phyloP scores from a whole-genome alignment of 2,113 vertebrate genomes.

The Haemorhous mexicanus region DNA sequence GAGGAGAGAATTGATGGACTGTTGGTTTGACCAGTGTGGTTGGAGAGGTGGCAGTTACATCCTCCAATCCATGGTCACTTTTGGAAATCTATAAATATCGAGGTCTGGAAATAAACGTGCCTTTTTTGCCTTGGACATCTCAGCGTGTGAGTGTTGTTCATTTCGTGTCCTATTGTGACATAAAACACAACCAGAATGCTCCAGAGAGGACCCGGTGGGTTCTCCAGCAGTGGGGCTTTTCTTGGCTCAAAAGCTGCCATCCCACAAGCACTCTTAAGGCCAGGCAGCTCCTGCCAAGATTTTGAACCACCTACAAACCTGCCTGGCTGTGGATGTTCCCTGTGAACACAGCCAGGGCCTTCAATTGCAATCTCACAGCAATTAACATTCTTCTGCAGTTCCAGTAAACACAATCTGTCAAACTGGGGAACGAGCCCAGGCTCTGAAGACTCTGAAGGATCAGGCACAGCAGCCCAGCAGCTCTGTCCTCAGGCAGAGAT shows the following conservation, averaged over 20 bases:
- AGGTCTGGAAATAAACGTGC: too few relatives aligned
- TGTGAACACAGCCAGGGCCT: neutral
- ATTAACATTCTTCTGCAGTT: neutral
- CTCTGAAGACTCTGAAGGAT: neutral
- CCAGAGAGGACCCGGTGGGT: rapidly evolving
- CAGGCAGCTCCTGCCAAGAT: neutral
- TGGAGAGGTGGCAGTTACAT: too few relatives aligned
- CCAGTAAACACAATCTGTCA: neutral
- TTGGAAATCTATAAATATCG: too few relatives aligned
- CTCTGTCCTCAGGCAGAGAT: neutral
- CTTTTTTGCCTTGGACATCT: too few relatives aligned
- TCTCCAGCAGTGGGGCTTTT: neutral
- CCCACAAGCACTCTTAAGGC: neutral
- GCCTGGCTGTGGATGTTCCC: neutral
- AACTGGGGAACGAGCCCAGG: neutral
- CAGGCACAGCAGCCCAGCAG: neutral
- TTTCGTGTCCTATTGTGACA: too few relatives aligned
- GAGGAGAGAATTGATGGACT: too few relatives aligned
- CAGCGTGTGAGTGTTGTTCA: too few relatives aligned
- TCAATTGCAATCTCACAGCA: neutral
- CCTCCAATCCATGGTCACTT: too few relatives aligned
- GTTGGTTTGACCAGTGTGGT: too few relatives aligned
- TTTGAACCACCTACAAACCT: neutral
- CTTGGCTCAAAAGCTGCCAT: neutral
- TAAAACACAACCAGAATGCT: neutral